phyloP scores from a whole-genome alignment of 2,113 vertebrate species.

The Catharus minimus region DNA sequence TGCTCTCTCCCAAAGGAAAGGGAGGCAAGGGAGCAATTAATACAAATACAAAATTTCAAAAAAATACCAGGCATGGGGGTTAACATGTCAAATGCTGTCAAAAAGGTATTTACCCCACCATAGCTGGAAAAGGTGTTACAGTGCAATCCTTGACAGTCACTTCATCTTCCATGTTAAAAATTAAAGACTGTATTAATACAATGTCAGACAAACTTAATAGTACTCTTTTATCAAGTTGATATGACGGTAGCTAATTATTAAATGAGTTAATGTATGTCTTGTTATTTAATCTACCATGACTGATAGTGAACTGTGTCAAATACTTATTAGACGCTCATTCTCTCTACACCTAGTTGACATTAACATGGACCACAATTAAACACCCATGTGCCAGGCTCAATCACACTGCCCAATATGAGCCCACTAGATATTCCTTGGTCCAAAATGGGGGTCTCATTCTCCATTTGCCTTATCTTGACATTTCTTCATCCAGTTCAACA shows the following conservation, averaged over 20 bases:
- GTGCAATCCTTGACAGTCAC: not conserved
- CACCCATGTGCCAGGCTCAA: not conserved
- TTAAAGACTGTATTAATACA: slow-evolving; percentile 52
- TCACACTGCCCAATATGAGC: not conserved
- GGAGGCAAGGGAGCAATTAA: not conserved
- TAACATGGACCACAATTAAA: slow-evolving; percentile 3
- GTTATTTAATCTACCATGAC: slow-evolving; percentile 57
- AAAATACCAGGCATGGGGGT: not conserved
- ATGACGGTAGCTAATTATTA: slow-evolving; percentile 61
- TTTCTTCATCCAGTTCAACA: not conserved
- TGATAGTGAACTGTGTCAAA: slow-evolving; percentile 45
- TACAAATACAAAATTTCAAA: not conserved
- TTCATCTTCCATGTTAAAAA: slow-evolving; percentile 52
- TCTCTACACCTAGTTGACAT: slow-evolving; percentile 40
- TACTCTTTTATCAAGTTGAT: slow-evolving; percentile 59
- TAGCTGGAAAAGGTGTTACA: not conserved
- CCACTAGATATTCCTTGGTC: not conserved
- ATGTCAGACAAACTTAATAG: slow-evolving; percentile 51
- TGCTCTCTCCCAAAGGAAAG: not conserved
- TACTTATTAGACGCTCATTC: slow-evolving; percentile 24
- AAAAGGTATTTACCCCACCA: not conserved
- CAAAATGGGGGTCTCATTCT: not conserved
- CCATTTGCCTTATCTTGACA: not conserved
- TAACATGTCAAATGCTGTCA: not conserved
- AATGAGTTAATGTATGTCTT: slow-evolving; percentile 50